A percentile compares a stretch with the other conserved stretches of the same genome.
Conservation (phyloP, 2,797 vertebrate genomes). For the Dendrocincla fuliginosa region DNA sequence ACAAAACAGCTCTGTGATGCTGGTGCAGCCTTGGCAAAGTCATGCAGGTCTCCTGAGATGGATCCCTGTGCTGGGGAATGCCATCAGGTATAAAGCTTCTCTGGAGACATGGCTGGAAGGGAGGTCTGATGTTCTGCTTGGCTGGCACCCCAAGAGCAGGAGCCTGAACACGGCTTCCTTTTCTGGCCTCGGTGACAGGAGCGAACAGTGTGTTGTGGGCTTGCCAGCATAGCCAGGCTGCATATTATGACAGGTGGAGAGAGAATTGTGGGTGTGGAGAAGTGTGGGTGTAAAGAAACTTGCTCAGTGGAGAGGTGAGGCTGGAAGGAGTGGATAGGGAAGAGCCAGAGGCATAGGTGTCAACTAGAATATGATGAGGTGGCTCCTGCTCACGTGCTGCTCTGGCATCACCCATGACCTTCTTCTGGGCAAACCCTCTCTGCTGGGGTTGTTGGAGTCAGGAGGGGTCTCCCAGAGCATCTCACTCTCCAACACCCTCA, state of each 20-base stretch:
- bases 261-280: background rate
- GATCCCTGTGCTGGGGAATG: background rate
- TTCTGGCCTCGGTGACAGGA: background rate
- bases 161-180: background rate
- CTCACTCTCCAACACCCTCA: background rate
- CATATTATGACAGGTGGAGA: background rate
- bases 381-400: background rate
- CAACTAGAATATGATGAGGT: background rate
- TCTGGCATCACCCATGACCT: background rate
- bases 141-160: background rate
- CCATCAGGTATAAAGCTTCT: background rate
- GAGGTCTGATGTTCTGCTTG: background rate
- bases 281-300: constrained; percentile 46
- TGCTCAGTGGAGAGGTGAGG: background rate
- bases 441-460: background rate
- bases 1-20: background rate
- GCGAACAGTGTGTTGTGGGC: background rate
- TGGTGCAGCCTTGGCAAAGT: background rate
- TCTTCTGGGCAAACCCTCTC: background rate
- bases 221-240: background rate
- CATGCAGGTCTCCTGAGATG: background rate
- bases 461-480: background rate
- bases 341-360: constrained; percentile 22
- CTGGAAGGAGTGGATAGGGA: background rate
- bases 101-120: background rate